Percentiles rank a stretch among this genome's conserved stretches.
Conservation (phyloP, 2,888 invertebrate genomes). For the Ctenicera cuprea region DNA sequence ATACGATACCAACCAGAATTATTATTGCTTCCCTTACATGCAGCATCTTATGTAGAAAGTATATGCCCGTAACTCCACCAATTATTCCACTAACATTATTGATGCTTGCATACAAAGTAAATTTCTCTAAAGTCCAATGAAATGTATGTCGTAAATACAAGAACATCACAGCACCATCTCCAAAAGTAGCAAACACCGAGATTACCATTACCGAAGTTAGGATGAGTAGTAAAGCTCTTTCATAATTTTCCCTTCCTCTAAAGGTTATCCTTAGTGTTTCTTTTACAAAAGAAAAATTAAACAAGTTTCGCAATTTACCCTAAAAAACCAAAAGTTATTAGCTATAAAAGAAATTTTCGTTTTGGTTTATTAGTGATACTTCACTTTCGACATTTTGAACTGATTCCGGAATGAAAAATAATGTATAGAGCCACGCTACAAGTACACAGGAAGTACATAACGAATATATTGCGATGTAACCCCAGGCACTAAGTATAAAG, state of each 20-base stretch:
- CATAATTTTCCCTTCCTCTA: conserved; percentile 75
- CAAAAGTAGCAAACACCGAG: conserved; percentile 64
- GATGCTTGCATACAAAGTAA: conserved; percentile 77
- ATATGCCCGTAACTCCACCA: conserved; percentile 77
- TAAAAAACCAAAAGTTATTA: conserved; percentile 21
- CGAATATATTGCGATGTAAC: conserved; percentile 75
- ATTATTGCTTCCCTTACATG: conserved; percentile 72
- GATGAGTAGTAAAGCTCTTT: conserved; percentile 74
- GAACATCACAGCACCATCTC: conserved; percentile 69
- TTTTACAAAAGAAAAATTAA: conserved; percentile 63
- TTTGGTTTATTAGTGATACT: conserved; percentile 21
- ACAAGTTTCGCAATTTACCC: conserved; percentile 46
- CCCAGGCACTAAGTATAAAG: conserved; percentile 75
- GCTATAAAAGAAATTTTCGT: neutral
- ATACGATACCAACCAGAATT: conserved; percentile 69
- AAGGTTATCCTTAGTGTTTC: conserved; percentile 77
- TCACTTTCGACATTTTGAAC: conserved; percentile 59
- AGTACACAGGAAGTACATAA: conserved; percentile 71
- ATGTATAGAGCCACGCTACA: conserved; percentile 73
- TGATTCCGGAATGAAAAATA: conserved; percentile 75
- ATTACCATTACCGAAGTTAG: conserved; percentile 70
- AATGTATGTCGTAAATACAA: conserved; percentile 79
- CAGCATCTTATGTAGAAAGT: conserved; percentile 74
- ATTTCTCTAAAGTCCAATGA: conserved; percentile 79
- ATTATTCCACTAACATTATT: conserved; percentile 74